Evolutionary conservation across 2,797 vertebrate species (phyloP), one percentile per base, ranked within the genome.

Genomic region (Moxostoma hubbsi): DNA sequence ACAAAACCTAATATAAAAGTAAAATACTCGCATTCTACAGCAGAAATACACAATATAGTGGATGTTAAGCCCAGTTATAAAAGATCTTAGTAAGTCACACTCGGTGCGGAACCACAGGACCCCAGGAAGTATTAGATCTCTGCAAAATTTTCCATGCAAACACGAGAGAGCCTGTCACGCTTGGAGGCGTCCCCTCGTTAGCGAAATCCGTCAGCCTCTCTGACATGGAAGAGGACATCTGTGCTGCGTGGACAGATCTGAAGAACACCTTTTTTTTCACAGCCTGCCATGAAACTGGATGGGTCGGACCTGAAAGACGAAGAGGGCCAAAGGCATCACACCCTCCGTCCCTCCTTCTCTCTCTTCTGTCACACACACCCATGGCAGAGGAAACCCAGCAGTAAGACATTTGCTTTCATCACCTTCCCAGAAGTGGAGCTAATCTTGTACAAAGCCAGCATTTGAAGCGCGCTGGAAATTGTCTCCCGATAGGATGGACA

Each of bases 391-490:
- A 81, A 77, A 83, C 76, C 86, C 77, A 49, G 59, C 80, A 83
- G 85, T 74, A 65, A 77, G 82, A 66, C 70, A 66, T 85, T 76
- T 45, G 76, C 89, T 86, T 89, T 89, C 83, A 87, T 85, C 82
- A 71, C 70, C 66, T 83, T 89, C 87, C 86, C 85, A 85, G 86
- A 86, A 81, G 84, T 82, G 85, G 82, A 69, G 85, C 86, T 89
- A 87, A 90, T 88, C 84, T 86, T 63, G 65, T 83, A 83, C 80
- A 87, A 88, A 87, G 77, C 78, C 58, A 62, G 78, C 73, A 81
- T 85, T 79, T 85, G 79, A 83, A 84, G 82, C 85, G 36, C 12
- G 15, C 82, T 87, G 83, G 80, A 86, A 86, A 88, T 84, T 88
- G 83, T 89, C 86, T 85, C 85, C 81, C 78, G 58, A 82, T 83